Percentiles rank a stretch among this genome's conserved stretches.
These are phyloP conservation scores for Leucoraja ocellata DNA, from an alignment of 2,797 vertebrate species.

Conservation along the genomic window DNA sequence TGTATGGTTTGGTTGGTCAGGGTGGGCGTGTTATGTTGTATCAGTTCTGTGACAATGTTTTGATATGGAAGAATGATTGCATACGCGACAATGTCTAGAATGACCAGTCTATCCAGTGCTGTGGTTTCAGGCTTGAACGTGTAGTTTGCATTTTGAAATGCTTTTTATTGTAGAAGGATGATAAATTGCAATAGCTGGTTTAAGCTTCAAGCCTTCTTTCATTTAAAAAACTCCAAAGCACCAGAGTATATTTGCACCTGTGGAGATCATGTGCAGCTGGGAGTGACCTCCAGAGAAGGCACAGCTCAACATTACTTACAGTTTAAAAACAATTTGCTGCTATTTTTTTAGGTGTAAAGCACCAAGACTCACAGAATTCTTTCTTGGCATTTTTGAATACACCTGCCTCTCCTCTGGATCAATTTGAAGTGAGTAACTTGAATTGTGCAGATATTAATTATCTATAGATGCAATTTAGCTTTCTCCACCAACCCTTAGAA, in stretches of 20 bases:
- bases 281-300: slow-evolving; percentile 51
- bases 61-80: background rate
- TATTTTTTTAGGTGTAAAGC: slow-evolving; percentile 85
- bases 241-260: background rate
- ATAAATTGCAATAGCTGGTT: background rate
- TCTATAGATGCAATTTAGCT: slow-evolving; percentile 37
- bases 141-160: background rate
- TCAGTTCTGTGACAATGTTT: background rate
- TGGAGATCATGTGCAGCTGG: slow-evolving; percentile 41
- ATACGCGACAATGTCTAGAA: background rate
- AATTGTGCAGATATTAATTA: slow-evolving; percentile 36
- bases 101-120: background rate
- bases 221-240: background rate
- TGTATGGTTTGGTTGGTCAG: background rate
- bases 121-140: background rate
- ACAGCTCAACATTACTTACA: slow-evolving; percentile 48
- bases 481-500: too few relatives aligned
- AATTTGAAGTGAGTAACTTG: slow-evolving; percentile 83
- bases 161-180: background rate
- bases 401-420: slow-evolving; percentile 87
- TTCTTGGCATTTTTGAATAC: slow-evolving; percentile 96
- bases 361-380: slow-evolving; percentile 97
- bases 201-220: background rate
- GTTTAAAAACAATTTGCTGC: slow-evolving; percentile 56
- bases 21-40: background rate